Evolutionary conservation across 2,113 vertebrate genomes (phyloP).

Genomic region (Macaca mulatta): DNA sequence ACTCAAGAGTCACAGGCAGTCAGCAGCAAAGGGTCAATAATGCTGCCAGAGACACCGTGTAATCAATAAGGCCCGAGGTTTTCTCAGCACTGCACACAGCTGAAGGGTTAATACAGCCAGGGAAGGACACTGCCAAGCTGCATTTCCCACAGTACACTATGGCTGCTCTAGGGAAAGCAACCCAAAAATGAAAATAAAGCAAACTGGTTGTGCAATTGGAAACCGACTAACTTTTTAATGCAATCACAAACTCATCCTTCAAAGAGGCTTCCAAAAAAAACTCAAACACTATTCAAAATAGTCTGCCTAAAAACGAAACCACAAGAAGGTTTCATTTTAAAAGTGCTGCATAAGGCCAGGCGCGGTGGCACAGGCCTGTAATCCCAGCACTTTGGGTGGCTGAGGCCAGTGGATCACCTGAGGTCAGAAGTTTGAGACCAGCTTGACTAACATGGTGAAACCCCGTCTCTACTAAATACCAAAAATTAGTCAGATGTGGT

Average conservation of each 20-base stretch:
- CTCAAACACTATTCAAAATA: background rate
- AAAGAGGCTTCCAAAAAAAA: background rate
- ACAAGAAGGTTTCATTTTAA: background rate
- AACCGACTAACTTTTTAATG: no score
- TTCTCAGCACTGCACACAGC: conserved; percentile 83
- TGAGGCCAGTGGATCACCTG: no score
- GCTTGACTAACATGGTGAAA: no score
- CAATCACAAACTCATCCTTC: conserved; percentile 19
- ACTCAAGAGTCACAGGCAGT: conserved; percentile 85
- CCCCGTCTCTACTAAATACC: no score
- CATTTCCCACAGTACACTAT: conserved; percentile 79
- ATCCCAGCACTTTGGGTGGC: no score
- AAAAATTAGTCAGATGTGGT: no score
- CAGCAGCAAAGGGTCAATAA: conserved; percentile 86
- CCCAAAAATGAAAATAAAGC: conserved; percentile 60
- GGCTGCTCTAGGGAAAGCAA: conserved; percentile 67
- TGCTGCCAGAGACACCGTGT: conserved; percentile 85
- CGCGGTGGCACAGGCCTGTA: no score
- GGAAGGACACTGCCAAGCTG: conserved; percentile 84
- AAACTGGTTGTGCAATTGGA: background rate
- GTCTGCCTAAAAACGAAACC: background rate
- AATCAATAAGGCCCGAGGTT: conserved; percentile 85
- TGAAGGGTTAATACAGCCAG: conserved; percentile 85
- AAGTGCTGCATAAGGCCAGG: background rate
- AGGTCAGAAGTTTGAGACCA: no score